Evolutionary conservation across 2,113 vertebrate genomes (phyloP), one percentile per base, ranked within the genome.

Genomic region (Austrofundulus limnaeus): DNA sequence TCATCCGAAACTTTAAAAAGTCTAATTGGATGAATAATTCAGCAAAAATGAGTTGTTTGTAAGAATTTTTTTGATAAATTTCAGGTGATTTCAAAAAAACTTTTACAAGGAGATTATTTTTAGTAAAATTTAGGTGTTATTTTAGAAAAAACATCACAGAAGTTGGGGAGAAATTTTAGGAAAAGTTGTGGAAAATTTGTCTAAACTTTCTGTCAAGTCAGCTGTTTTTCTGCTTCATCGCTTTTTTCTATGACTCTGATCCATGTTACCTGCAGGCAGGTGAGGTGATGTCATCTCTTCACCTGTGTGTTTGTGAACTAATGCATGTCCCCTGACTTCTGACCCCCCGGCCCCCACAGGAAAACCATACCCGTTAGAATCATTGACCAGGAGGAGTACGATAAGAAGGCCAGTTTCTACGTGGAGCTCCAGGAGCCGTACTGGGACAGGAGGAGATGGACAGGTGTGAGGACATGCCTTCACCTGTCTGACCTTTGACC

Each of bases 391-490:
- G 95, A 96, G 88, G 94, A 96, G 88, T 98, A 98, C 93, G 93
- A 95, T 92, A 97, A 94, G 92, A 93, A 94, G 92, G 93, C 93
- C 92, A 94, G 84, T 93, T 97, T 98, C 95, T 95, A 89, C 94
- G 84, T 98, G 90, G 91, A 95, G 92, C 96, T 98, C 89, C 92
- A 94, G 92, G 93, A 95, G 77, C 96, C 95, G 46, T 89, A 91
- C 81, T 97, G 96, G 96, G 92, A 93, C 92, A 92, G 92, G 92
- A 91, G 93, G 92, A 92, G 94, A 90, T 90, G 93, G 93, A 95
- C 94, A 98, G 96, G 96, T 98, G 95, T 93, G 94, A 92, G 90
- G 85, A 13, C 1, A 34, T 66, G 48, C 56, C 57, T n/a, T 34
- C 20, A 37, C 87, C 82, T 92, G 91, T 92, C 87, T 90, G 85